These are phyloP conservation scores for Asarcornis scutulata DNA, from an alignment of 2,113 vertebrate species.

Conservation along the genomic window DNA sequence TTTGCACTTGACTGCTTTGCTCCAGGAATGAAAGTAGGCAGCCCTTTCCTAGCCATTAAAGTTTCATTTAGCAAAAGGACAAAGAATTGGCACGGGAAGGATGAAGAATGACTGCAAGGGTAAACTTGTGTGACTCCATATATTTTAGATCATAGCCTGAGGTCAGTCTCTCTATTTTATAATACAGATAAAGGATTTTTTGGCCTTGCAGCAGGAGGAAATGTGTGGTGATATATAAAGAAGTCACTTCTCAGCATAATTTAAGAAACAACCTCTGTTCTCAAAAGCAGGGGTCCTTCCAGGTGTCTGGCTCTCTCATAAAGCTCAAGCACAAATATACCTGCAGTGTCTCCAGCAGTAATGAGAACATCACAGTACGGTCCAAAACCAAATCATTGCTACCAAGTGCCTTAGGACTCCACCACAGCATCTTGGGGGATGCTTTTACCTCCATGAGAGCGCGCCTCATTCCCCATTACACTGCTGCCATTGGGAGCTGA, in stretches of 20 bases:
- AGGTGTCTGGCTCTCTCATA: not conserved
- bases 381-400: not conserved
- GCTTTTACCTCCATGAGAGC: not conserved
- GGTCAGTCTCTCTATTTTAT: constrained; percentile 44
- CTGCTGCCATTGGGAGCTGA: too few species aligned
- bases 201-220: constrained; percentile 48
- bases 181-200: constrained; percentile 3
- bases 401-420: not conserved
- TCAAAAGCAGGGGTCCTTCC: not conserved
- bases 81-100: constrained; percentile 21
- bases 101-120: constrained; percentile 39
- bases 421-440: accelerated
- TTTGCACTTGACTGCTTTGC: constrained; percentile 52
- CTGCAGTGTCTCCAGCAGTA: not conserved
- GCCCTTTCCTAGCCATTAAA: constrained; percentile 58
- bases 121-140: constrained; percentile 25
- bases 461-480: not conserved
- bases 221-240: constrained; percentile 40
- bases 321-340: not conserved
- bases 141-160: constrained; percentile 58
- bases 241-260: constrained; percentile 52
- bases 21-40: constrained; percentile 43
- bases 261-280: constrained; percentile 40
- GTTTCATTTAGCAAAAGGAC: constrained; percentile 44
- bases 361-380: not conserved